A percentile compares a stretch with the other conserved stretches of the same genome.
Conservation (phyloP, 2,113 vertebrate species). For the Hippopotamus amphibius region DNA sequence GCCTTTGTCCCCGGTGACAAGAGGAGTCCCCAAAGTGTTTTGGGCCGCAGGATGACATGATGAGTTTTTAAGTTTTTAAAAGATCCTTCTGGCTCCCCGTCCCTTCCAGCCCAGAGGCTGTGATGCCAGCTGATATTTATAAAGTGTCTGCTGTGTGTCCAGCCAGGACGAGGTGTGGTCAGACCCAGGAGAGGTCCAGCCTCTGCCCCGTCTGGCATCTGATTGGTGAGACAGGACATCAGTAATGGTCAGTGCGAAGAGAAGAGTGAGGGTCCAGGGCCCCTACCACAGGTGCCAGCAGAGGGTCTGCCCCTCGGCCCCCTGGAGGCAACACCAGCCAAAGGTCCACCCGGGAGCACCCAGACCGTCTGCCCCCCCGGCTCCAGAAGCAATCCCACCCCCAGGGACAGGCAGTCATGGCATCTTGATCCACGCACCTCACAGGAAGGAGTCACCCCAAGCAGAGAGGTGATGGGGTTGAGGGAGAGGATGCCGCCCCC, state of each 20-base stretch:
- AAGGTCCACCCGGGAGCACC: neutral
- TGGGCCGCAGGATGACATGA: rapidly evolving
- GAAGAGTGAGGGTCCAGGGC: neutral
- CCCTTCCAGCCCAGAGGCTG: neutral
- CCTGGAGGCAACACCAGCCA: no score
- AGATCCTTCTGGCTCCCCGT: rapidly evolving
- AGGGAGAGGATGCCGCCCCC: neutral
- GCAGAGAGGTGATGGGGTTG: neutral
- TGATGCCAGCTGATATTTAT: neutral
- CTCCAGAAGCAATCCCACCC: neutral
- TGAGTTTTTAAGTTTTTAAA: neutral
- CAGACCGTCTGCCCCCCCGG: neutral
- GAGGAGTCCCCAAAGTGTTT: neutral
- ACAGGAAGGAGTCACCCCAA: neutral
- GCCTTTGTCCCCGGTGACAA: neutral
- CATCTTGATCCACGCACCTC: rapidly evolving
- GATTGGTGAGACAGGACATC: neutral
- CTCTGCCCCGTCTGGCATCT: neutral
- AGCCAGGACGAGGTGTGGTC: neutral
- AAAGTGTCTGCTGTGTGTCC: neutral
- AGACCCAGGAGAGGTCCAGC: neutral
- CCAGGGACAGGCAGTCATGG: no score
- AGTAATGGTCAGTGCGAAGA: rapidly evolving
- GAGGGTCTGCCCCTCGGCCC: neutral
- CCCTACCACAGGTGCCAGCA: neutral